Evolutionary conservation across 92 coral and sea anemone species (phyloP), one percentile per base, ranked within the genome.

Genomic region (Blastomussa wellsi): DNA sequence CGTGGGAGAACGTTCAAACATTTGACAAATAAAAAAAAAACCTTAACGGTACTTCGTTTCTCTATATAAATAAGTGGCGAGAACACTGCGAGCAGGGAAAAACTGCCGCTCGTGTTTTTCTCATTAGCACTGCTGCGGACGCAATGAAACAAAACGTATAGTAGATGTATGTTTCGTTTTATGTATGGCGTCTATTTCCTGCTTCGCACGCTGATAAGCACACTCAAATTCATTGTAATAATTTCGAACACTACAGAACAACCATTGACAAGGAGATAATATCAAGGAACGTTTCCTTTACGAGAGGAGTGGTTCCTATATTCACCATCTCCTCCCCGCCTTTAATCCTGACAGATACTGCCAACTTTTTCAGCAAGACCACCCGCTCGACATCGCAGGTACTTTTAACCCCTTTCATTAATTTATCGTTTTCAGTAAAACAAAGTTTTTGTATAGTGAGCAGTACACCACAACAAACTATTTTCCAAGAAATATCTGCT

Each of bases 381-480:
- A 81, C 85, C 85, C 52, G 85, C 32, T 70, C 7, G 52, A 51
- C 69, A 64, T 26, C 20, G 19, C 85, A 69, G 85, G 85, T 81
- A 49, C 31, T 52, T 71, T 51, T 38, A 39, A 70, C 85, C 78
- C 67, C 26, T 17, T 0, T 81, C 36, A 81, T 70, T 47, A 48
- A 81, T 81, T 81, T 22, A 81, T 81, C 38, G 52, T 72, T 51
- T 79, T 36, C 74, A 62, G 31, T 48, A 64, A 70, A 70, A 14
- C 52, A 1, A 35, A 41, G 39, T 64, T 79, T 57, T 65, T 15
- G 42, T 17, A 6, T 19, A 19, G 35, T 7, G 4, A 59, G 57
- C 29, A 14, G 12, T 67, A 33, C 17, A 38, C 42, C 44, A 14
- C 38, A 10, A 26, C 5, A 44, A 29, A 51, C 53, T 7, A 17